Evolutionary conservation across 2,797 vertebrate species (phyloP).

Genomic region (Chaunax sp.): DNA sequence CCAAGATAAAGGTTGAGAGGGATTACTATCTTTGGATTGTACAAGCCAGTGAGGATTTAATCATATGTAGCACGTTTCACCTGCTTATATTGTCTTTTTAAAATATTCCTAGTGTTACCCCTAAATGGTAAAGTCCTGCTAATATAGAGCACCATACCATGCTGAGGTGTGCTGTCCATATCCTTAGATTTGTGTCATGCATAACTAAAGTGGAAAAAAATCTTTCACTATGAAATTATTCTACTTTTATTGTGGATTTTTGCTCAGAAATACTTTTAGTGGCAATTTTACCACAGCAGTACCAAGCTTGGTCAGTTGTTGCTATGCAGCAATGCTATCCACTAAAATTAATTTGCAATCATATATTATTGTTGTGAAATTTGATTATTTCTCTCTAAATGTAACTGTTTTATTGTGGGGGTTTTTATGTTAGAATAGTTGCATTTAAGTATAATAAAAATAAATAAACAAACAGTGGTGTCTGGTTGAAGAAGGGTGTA

Average conservation of each 20-base stretch:
- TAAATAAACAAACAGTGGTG: constrained; percentile 14
- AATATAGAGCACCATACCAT: neutral
- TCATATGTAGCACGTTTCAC: neutral
- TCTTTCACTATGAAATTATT: too few relatives aligned
- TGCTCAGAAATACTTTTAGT: neutral
- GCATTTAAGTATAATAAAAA: too few relatives aligned
- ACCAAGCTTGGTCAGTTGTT: neutral
- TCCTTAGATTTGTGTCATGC: neutral
- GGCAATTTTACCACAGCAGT: neutral
- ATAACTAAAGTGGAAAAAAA: neutral
- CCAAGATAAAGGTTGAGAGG: neutral
- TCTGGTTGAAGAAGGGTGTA: constrained; percentile 62
- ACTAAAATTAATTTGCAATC: neutral
- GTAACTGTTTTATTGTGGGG: neutral
- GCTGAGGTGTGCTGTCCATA: too few relatives aligned
- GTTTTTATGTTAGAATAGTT: neutral
- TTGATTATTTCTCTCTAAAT: neutral
- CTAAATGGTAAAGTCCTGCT: neutral
- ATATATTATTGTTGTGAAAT: neutral
- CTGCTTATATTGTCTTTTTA: neutral
- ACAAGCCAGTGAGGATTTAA: neutral
- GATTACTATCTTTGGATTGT: neutral
- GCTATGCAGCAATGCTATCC: neutral
- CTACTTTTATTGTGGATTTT: neutral
- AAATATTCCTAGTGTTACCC: neutral